Conservation (phyloP, 2,113 vertebrate species). For the Tor tambroides region DNA sequence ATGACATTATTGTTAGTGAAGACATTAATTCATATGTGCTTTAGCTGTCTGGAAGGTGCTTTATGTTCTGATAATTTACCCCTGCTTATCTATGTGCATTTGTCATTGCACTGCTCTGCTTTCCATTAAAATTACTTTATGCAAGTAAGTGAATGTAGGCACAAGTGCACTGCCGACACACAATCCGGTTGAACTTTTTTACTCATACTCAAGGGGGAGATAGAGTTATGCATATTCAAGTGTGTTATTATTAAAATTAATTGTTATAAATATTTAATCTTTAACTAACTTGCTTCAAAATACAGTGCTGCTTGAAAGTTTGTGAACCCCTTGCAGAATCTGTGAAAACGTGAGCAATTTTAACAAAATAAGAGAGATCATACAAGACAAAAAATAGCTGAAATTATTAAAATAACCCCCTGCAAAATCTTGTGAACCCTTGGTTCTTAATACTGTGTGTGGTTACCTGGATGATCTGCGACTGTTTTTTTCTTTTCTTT, state of each 20-base stretch:
- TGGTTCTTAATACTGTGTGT: no score
- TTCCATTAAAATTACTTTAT: not conserved
- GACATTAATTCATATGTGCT: not conserved
- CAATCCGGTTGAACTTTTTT: not conserved
- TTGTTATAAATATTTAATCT: not conserved
- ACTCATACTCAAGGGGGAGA: not conserved
- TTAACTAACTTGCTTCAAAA: not conserved
- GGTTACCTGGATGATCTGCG: no score
- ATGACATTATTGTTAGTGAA: not conserved
- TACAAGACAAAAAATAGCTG: no score
- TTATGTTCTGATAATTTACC: not conserved
- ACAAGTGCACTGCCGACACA: not conserved
- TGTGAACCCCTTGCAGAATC: no score
- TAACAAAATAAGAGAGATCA: no score
- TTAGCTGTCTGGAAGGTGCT: not conserved
- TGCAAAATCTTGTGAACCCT: no score
- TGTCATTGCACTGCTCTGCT: not conserved
- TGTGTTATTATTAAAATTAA: not conserved
- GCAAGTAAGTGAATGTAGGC: not conserved
- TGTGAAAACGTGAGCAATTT: no score
- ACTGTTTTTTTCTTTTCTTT: no score
- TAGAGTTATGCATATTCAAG: not conserved
- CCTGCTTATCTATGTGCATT: not conserved
- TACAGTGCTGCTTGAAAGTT: no score
- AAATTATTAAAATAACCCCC: no score